Conservation (phyloP, 2,888 invertebrate species). For the Limnephilus marmoratus region DNA sequence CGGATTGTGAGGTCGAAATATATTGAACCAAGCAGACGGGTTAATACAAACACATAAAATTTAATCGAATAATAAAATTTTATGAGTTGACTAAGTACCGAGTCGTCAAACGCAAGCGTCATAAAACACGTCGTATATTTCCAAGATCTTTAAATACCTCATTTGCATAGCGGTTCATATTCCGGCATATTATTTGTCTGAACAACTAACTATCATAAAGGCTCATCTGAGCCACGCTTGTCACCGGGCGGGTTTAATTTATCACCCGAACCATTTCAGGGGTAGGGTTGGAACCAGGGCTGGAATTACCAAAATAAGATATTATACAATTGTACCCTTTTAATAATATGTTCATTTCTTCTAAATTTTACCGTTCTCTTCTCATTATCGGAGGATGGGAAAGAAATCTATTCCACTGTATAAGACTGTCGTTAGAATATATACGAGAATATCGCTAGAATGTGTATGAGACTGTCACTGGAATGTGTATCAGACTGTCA, state of each 20-base stretch:
- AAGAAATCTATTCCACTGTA: neutral
- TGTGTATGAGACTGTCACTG: neutral
- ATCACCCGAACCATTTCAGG: slow-evolving; percentile 45
- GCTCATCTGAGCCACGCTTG: slow-evolving; percentile 32
- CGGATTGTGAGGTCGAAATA: no score
- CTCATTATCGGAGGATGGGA: neutral
- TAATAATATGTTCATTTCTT: no score
- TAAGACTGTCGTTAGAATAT: neutral
- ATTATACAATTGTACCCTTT: no score
- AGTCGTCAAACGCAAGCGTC: neutral
- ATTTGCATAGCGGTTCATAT: slow-evolving; percentile 30
- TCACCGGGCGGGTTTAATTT: slow-evolving; percentile 55
- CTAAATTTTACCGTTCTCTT: neutral
- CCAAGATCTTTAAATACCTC: slow-evolving; percentile 18
- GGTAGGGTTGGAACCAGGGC: neutral
- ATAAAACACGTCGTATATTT: slow-evolving; percentile 7
- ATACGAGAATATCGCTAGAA: neutral
- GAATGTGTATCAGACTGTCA: no score
- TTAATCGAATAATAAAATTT: neutral
- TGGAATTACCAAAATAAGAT: neutral
- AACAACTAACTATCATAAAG: slow-evolving; percentile 23
- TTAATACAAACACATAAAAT: neutral
- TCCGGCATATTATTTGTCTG: slow-evolving; percentile 28
- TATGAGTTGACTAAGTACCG: neutral
- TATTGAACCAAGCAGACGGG: no score